phyloP scores from a whole-genome alignment of 2,113 vertebrate genomes.

The Amphiprion percula region DNA sequence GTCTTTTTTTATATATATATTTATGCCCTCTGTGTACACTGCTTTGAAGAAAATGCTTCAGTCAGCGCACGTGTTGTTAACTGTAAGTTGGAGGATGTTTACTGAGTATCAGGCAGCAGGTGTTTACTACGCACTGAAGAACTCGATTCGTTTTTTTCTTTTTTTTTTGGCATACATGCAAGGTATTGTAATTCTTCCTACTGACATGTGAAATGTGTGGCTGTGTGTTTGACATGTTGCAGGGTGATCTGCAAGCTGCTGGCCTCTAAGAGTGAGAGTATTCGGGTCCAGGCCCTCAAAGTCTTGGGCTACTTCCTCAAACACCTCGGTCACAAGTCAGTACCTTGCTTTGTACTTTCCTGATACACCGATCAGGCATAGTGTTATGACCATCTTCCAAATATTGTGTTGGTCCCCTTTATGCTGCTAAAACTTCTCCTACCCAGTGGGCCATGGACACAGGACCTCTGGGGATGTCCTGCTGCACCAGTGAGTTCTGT shows the following conservation, averaged over 20 bases:
- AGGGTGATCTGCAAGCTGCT: conserved; percentile 99
- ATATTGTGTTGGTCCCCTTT: no score
- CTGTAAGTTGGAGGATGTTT: conserved; percentile 39
- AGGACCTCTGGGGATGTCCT: no score
- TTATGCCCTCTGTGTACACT: conserved; percentile 15
- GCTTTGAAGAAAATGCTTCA: conserved; percentile 44
- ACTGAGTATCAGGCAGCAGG: conserved; percentile 27
- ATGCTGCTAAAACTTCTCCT: no score
- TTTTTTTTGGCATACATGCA: neutral
- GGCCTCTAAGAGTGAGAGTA: conserved; percentile 98
- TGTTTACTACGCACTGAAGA: conserved; percentile 2
- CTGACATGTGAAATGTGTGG: neutral
- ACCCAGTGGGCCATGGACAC: no score
- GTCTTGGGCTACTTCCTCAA: conserved; percentile 99
- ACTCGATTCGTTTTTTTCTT: neutral
- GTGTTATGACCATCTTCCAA: no score
- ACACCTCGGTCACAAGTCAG: conserved; percentile 99
- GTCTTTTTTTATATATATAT: neutral
- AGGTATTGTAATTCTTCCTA: neutral
- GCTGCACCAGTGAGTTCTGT: no score
- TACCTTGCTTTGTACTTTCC: conserved; percentile 40
- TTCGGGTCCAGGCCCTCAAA: conserved; percentile 98
- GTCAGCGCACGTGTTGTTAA: conserved; percentile 10
- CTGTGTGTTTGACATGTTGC: conserved; percentile 57
- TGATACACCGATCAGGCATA: neutral